These are phyloP conservation scores for Microtus ochrogaster DNA, from an alignment of 2,113 vertebrate species.

Conservation along the genomic window DNA sequence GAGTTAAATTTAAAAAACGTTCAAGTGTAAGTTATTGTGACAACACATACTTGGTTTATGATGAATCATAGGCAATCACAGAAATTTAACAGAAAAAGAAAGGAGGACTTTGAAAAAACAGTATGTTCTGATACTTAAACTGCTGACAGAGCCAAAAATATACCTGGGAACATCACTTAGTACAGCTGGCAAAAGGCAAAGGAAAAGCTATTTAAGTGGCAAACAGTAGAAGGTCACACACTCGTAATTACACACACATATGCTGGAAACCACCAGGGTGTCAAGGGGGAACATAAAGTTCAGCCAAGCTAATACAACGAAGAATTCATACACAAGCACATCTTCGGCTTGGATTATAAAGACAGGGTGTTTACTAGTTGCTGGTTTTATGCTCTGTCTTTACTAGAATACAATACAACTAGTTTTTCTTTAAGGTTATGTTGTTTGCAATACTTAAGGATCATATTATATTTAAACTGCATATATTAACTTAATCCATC, in stretches of 20 bases:
- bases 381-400: conserved; percentile 35
- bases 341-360: neutral
- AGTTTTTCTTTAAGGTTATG: neutral
- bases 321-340: neutral
- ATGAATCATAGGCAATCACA: neutral
- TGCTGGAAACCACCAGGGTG: conserved; percentile 56
- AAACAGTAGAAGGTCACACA: conserved; percentile 77
- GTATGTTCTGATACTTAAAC: conserved; percentile 52
- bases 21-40: neutral
- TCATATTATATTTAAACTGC: neutral
- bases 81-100: neutral
- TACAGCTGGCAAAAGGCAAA: conserved; percentile 68
- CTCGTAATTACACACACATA: conserved; percentile 67
- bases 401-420: neutral
- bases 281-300: conserved; percentile 53
- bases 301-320: conserved; percentile 48
- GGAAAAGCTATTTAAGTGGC: conserved; percentile 71
- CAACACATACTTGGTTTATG: neutral
- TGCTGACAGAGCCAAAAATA: conserved; percentile 70
- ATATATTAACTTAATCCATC: neutral
- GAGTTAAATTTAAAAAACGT: neutral
- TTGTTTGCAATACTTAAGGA: neutral
- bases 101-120: neutral
- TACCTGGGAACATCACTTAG: conserved; percentile 63
- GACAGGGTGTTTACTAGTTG: neutral